A percentile compares a stretch with the other conserved stretches of the same genome.
Evolutionary conservation across 1,140 invertebrate genomes (phyloP).

Genomic region (Drosophila kikkawai): DNA sequence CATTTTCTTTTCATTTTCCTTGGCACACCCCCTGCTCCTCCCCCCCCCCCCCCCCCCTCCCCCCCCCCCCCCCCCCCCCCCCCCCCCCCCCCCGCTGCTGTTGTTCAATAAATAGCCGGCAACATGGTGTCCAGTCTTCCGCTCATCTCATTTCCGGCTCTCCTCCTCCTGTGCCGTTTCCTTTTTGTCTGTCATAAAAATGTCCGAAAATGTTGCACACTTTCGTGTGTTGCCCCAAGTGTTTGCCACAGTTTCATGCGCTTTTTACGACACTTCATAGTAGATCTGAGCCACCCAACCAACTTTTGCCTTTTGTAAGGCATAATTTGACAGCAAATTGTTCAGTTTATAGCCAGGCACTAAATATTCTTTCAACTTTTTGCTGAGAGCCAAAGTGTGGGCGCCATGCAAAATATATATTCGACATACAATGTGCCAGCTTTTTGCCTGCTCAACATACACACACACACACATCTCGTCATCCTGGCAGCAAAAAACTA

Average conservation of each 20-base stretch:
- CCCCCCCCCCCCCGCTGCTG: background rate
- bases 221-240: constrained; percentile 48
- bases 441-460: background rate
- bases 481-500: constrained; percentile 20
- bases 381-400: constrained; percentile 2
- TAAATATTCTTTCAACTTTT: constrained; percentile 62
- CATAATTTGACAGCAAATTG: constrained; percentile 78
- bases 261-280: constrained; percentile 72
- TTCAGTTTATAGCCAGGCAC: constrained; percentile 63
- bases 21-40: background rate
- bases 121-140: constrained; percentile 40
- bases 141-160: constrained; percentile 41
- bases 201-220: constrained; percentile 72
- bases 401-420: constrained; percentile 51
- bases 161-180: constrained; percentile 9
- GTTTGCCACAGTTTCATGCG: constrained; percentile 59
- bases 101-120: constrained; percentile 70
- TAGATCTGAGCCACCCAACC: constrained; percentile 6
- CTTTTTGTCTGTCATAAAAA: constrained; percentile 60
- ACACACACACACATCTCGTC: background rate
- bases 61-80: background rate
- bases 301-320: constrained; percentile 42
- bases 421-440: constrained; percentile 54
- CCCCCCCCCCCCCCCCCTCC: background rate
- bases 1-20: background rate